Evolutionary conservation across 2,797 vertebrate species (phyloP), one percentile per base, ranked within the genome.

Genomic region (Antennarius maculatus): DNA sequence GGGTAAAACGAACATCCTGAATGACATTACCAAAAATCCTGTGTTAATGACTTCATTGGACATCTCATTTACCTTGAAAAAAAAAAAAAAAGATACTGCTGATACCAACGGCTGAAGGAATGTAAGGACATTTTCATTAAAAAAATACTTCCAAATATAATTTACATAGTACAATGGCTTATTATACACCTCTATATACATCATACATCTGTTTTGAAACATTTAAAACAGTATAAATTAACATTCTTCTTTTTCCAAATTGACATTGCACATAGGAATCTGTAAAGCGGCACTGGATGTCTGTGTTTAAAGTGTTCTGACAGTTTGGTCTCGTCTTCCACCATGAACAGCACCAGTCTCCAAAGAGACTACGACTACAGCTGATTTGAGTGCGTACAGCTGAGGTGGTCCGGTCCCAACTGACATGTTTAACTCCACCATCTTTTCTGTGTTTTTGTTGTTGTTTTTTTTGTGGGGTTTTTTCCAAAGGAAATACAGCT

Each of bases 81-180:
- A 39, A 39, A 39, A 39, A 27, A 61, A 37, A 49, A 65, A 72
- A 81, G 65, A 80, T 78, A 80, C 67, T 61, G 73, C 76, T 76
- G 76, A 83, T 81, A 80, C 72, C 74, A 60, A 69, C 45, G 27
- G 63, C 74, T 77, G 60, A 79, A 89, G 92, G 90, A 94, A 94
- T 92, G 92, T 91, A 61, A 43, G 85, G 70, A 84, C 80, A 64
- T 81, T 81, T 81, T 79, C 74, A 78, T 87, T 78, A 92, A 79
- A 92, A 93, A 92, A 92, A 92, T 92, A 90, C 79, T 88, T 82
- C 76, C 70, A 84, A 23, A 23, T 90, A 89, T 85, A 79, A 88
- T 91, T 91, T 86, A 88, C 85, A 90, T 78, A 80, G 82, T 87
- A 90, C 81, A 87, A 71, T 82, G 80, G 87, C 82, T 91, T 88